These are phyloP conservation scores for Macroramphosus scolopax DNA, from an alignment of 2,797 vertebrate species.

Conservation along the genomic window DNA sequence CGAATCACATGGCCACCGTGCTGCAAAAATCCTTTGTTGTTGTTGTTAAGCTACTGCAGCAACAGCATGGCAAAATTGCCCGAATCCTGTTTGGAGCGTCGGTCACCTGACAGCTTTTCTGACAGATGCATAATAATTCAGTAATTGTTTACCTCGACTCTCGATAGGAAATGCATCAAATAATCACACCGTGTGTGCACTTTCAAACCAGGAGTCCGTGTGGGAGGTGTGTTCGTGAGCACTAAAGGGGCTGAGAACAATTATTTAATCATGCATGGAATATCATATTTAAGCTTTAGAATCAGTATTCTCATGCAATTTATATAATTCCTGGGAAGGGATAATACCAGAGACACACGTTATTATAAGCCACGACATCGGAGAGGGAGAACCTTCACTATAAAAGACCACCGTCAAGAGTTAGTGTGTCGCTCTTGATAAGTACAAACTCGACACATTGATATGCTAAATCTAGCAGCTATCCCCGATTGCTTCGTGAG, in stretches of 20 bases:
- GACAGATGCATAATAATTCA: slow-evolving; percentile 46
- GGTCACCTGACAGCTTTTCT: slow-evolving; percentile 47
- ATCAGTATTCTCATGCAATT: slow-evolving; percentile 21
- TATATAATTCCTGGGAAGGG: slow-evolving; percentile 10
- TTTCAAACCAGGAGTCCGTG: slow-evolving; percentile 10
- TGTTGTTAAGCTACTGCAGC: slow-evolving; percentile 45
- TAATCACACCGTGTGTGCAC: slow-evolving; percentile 2
- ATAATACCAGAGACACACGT: slow-evolving; percentile 15
- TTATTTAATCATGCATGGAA: slow-evolving; percentile 21
- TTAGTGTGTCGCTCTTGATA: slow-evolving; percentile 5
- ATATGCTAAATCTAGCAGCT: slow-evolving; percentile 27
- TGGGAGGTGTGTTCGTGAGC: slow-evolving; percentile 6
- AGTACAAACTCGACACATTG: slow-evolving; percentile 18
- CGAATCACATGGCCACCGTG: slow-evolving; percentile 36
- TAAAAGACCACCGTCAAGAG: background rate
- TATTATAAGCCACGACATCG: slow-evolving; percentile 2
- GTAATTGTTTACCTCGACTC: slow-evolving; percentile 37
- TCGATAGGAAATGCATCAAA: slow-evolving; percentile 33
- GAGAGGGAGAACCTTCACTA: slow-evolving; percentile 2
- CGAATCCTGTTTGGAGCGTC: slow-evolving; percentile 46
- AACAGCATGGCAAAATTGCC: slow-evolving; percentile 51
- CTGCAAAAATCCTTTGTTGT: slow-evolving; percentile 50
- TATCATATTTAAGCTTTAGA: slow-evolving; percentile 23
- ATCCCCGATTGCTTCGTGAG: slow-evolving; percentile 6
- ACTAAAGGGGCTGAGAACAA: slow-evolving; percentile 1